Conservation (phyloP, 2,797 vertebrate species). For the Tapirus indicus region DNA sequence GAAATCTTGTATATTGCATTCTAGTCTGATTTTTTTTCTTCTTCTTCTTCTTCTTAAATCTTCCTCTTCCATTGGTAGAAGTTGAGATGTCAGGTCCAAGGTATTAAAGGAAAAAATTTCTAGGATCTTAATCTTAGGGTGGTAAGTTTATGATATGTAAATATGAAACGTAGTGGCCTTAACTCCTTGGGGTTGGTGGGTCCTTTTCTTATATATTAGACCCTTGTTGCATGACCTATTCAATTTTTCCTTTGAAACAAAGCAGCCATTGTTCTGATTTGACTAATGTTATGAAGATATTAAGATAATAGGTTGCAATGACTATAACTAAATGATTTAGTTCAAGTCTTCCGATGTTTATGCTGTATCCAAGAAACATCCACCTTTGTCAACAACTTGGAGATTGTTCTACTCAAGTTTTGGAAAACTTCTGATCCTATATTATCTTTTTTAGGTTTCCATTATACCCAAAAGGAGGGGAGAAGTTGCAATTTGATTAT, state of each 20-base stretch:
- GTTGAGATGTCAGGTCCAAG: background rate
- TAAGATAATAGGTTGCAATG: background rate
- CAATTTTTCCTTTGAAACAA: background rate
- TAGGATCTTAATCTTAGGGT: slow-evolving; percentile 4
- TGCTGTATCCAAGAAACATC: slow-evolving; percentile 13
- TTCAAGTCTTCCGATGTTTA: slow-evolving; percentile 4
- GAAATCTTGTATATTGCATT: slow-evolving; percentile 25
- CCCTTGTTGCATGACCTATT: background rate
- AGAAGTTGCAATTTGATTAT: slow-evolving; percentile 99
- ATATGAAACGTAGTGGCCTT: background rate
- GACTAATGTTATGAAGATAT: background rate
- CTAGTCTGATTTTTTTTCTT: background rate
- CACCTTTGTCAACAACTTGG: background rate
- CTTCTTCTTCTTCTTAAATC: background rate
- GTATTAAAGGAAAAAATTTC: background rate
- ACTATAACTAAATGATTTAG: background rate
- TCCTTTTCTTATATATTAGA: background rate
- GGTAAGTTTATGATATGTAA: background rate
- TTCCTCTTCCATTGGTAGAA: slow-evolving; percentile 29
- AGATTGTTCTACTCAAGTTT: slow-evolving; percentile 29
- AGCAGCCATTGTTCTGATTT: background rate
- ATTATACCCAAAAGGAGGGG: slow-evolving; percentile 96
- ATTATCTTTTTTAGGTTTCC: slow-evolving; percentile 92
- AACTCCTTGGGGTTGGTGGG: background rate
- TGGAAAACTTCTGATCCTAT: slow-evolving; percentile 59